Percentiles rank a stretch among this genome's conserved stretches.
Evolutionary conservation across 2,888 invertebrate genomes (phyloP).

Genomic region (Limnephilus lunatus): DNA sequence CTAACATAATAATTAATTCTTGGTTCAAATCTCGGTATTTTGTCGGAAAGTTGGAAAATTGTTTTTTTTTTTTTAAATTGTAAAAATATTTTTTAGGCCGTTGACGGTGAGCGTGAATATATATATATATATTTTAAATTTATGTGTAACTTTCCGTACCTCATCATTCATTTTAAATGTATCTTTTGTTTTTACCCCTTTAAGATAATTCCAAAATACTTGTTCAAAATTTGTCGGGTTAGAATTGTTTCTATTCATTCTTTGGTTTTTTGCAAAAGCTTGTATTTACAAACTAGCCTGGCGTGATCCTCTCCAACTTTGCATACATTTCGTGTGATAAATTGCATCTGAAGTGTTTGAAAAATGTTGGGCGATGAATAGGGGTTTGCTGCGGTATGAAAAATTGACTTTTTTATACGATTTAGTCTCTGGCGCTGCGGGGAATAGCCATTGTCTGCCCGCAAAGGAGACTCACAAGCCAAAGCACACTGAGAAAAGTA

Average conservation of each 20-base stretch:
- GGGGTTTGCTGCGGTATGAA: conserved; percentile 42
- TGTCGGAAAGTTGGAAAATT: too few species aligned
- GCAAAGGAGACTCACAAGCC: background rate
- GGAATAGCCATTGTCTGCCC: conserved; percentile 40
- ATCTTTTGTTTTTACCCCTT: too few species aligned
- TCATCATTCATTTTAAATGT: too few species aligned
- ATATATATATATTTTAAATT: too few species aligned
- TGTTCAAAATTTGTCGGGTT: background rate
- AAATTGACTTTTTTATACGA: conserved; percentile 48
- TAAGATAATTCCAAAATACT: too few species aligned
- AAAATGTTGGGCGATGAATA: conserved; percentile 56
- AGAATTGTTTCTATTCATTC: background rate
- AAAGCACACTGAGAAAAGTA: background rate
- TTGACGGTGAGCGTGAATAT: too few species aligned
- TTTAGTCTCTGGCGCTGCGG: background rate
- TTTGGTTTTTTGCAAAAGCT: background rate
- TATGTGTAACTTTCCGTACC: too few species aligned
- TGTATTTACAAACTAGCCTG: conserved; percentile 15
- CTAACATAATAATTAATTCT: too few species aligned
- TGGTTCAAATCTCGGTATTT: too few species aligned
- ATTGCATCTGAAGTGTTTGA: conserved; percentile 60
- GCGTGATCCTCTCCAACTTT: conserved; percentile 21
- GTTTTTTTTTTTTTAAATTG: too few species aligned
- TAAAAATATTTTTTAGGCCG: too few species aligned
- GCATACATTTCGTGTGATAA: conserved; percentile 56